A percentile compares a stretch with the other conserved stretches of the same genome.
phyloP scores from a whole-genome alignment of 2,888 invertebrate genomes.

The Acanthosepion esculentum region DNA sequence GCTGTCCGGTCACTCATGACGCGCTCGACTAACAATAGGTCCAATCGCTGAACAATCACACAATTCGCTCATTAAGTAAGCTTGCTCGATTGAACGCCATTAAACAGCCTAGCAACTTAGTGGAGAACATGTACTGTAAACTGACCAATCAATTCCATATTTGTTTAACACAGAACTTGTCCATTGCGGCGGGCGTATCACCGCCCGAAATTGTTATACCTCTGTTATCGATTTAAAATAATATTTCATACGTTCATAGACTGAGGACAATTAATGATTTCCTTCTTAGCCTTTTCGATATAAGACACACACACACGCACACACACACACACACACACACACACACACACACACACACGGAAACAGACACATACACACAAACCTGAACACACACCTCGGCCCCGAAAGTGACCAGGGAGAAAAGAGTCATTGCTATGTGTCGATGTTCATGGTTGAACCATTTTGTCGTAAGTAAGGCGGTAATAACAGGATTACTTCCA shows the following conservation, averaged over 20 bases:
- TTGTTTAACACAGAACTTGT: neutral
- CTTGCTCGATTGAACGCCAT: neutral
- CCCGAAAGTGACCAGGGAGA: neutral
- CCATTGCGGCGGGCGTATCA: neutral
- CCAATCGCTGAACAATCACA: neutral
- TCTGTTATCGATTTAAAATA: conserved; percentile 6
- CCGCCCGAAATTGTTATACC: neutral
- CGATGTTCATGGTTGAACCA: neutral
- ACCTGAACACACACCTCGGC: neutral
- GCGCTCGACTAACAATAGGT: neutral
- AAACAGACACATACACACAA: neutral
- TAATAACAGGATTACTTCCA: too few species aligned
- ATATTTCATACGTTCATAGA: neutral
- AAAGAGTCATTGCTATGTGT: neutral
- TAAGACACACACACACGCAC: neutral
- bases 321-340: neutral
- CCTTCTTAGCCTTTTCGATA: neutral
- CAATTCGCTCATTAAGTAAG: neutral
- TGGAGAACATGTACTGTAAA: neutral
- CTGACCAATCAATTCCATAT: neutral
- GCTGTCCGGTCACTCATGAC: neutral
- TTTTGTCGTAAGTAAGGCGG: too few species aligned
- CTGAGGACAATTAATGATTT: neutral
- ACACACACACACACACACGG: neutral
- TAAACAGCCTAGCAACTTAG: neutral